phyloP scores from a whole-genome alignment of 2,888 invertebrate species.

The Epinotia ramella region DNA sequence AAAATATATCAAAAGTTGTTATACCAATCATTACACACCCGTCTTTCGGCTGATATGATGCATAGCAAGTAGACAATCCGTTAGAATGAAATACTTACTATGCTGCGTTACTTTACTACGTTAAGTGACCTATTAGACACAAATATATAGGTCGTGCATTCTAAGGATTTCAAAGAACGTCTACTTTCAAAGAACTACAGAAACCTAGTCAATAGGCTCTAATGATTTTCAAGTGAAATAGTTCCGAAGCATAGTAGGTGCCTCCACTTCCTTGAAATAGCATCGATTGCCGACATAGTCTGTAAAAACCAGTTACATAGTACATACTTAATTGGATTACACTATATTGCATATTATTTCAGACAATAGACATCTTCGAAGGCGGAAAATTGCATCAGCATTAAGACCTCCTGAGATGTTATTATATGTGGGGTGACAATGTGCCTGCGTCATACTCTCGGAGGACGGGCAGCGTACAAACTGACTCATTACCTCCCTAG shows the following conservation, averaged over 20 bases:
- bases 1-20: no score
- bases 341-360: constrained; percentile 25
- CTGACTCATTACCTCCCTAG: constrained; percentile 80
- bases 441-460: constrained; percentile 75
- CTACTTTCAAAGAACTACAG: background rate
- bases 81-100: no score
- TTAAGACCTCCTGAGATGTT: constrained; percentile 54
- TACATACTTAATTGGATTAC: constrained; percentile 12
- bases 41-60: no score
- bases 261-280: constrained; percentile 6
- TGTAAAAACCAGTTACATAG: background rate
- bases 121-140: background rate
- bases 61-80: no score
- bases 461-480: constrained; percentile 82
- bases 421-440: constrained; percentile 68
- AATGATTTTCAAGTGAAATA: constrained; percentile 16
- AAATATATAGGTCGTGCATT: background rate
- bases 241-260: background rate
- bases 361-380: constrained; percentile 23
- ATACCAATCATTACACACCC: no score
- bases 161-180: background rate
- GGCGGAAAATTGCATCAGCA: constrained; percentile 46
- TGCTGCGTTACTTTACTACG: background rate
- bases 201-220: background rate
- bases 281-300: constrained; percentile 8